Evolutionary conservation across 92 coral and sea anemone species (phyloP), one percentile per base, ranked within the genome.

Genomic region (Parazoanthus swiftii): DNA sequence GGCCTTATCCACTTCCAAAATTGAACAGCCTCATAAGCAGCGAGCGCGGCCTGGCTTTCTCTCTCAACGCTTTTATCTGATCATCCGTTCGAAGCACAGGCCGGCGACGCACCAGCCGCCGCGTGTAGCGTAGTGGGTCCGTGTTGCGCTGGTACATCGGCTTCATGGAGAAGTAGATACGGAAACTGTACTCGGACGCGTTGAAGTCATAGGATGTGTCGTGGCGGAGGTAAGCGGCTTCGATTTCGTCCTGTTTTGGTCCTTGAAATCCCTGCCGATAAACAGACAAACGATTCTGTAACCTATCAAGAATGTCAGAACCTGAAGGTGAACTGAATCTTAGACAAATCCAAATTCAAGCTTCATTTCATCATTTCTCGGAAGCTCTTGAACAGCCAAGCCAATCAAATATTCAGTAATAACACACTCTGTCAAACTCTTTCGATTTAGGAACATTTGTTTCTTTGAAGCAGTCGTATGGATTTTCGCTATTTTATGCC

Each of bases 121-220:
- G 90, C n/a, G 92, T 80, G 88, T 92, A 89, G 65, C 91, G 91
- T 74, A 89, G 50, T 76, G 93, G 86, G 74, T 89, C 76, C 91
- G 75, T 43, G 82, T 86, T 66, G 84, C 93, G 76, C 82, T 81
- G 87, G 80, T 84, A 93, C 98, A 95, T 95, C 18, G 96, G 98
- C 37, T 86, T 93, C 94, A 95, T 87, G 88, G 89, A 92, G 82
- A 93, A 95, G 74, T 95, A 94, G 74, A 95, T 86, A 5, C 94
- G 91, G 76, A 90, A 90, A 42, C 88, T 90, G 59, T 95, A 87
- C 18, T 89, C 76, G 76, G 91, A 67, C 11, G 89, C 80, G 59
- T 56, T 89, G 89, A 85, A 91, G 82, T 75, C 94, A 91, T 88
- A 95, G 42, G 93, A 91, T 37, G 93, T 90, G 50, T 95, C 96